A percentile compares a stretch with the other conserved stretches of the same genome.
Evolutionary conservation across 2,113 vertebrate species (phyloP).

Genomic region (Semnornis frantzii): DNA sequence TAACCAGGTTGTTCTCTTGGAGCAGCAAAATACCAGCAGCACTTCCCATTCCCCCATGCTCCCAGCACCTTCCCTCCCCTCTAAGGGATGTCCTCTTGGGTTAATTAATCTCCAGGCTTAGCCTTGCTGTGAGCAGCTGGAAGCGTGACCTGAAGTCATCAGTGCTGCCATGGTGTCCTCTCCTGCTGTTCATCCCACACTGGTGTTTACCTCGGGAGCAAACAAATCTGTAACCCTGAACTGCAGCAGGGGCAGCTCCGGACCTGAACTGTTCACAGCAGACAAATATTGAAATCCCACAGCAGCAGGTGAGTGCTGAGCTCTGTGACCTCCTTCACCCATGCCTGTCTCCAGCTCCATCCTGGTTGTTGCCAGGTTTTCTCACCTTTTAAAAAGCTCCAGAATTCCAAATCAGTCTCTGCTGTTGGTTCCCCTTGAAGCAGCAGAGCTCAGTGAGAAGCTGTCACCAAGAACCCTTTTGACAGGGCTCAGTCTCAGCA

Average conservation of each 20-base stretch:
- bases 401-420: not conserved
- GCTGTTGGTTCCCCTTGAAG: not conserved
- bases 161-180: slow-evolving; percentile 50
- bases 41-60: not conserved
- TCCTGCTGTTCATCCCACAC: slow-evolving; percentile 61
- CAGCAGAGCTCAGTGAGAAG: not conserved
- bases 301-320: slow-evolving; percentile 10
- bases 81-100: not conserved
- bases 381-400: not conserved
- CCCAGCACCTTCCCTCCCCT: not conserved
- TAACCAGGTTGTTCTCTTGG: not conserved
- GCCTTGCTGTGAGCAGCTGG: slow-evolving; percentile 57
- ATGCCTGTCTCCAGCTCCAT: fast-evolving
- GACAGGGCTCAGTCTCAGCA: not conserved
- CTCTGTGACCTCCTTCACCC: not conserved
- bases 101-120: slow-evolving; percentile 66
- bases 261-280: slow-evolving; percentile 19
- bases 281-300: slow-evolving; percentile 42
- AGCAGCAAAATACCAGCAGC: not conserved
- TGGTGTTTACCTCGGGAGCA: slow-evolving; percentile 68
- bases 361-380: not conserved
- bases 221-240: slow-evolving; percentile 61
- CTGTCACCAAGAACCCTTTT: not conserved
- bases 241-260: slow-evolving; percentile 43
- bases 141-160: slow-evolving; percentile 11